Evolutionary conservation across 2,888 invertebrate species (phyloP).

Genomic region (Eretmocerus hayati): DNA sequence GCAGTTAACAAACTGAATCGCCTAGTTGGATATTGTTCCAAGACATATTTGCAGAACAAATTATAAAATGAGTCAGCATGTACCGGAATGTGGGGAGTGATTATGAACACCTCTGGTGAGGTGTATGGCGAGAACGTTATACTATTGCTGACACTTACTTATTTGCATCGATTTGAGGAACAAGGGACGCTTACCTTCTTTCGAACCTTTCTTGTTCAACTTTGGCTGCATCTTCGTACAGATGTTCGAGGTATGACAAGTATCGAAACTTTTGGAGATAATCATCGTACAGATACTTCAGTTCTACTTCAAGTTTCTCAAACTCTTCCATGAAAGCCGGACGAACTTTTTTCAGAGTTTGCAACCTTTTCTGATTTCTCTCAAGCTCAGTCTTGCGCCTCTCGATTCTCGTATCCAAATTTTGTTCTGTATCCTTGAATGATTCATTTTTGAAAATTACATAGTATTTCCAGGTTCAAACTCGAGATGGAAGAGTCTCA

Average conservation of each 20-base stretch:
- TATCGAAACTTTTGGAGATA: slow-evolving; percentile 86
- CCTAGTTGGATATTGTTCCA: no score
- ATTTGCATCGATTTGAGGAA: no score
- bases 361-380: slow-evolving; percentile 85
- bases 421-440: slow-evolving; percentile 71
- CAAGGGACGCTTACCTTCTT: slow-evolving; percentile 59
- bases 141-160: no score
- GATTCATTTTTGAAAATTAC: no score
- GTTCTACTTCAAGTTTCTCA: slow-evolving; percentile 76
- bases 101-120: not conserved
- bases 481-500: no score
- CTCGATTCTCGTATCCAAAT: slow-evolving; percentile 85
- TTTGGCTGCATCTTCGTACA: slow-evolving; percentile 73
- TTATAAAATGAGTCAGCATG: no score
- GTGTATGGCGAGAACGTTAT: no score
- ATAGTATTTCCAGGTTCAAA: not conserved
- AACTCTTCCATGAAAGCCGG: slow-evolving; percentile 97
- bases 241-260: slow-evolving; percentile 79
- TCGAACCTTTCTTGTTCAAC: slow-evolving; percentile 71
- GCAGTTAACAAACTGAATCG: no score
- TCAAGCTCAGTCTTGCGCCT: slow-evolving; percentile 83
- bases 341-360: slow-evolving; percentile 89
- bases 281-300: slow-evolving; percentile 76
- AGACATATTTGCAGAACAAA: no score
- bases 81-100: no score